Base-by-base conservation (phyloP, 1,140 invertebrate species). In the Apocrypta bakeri region DNA sequence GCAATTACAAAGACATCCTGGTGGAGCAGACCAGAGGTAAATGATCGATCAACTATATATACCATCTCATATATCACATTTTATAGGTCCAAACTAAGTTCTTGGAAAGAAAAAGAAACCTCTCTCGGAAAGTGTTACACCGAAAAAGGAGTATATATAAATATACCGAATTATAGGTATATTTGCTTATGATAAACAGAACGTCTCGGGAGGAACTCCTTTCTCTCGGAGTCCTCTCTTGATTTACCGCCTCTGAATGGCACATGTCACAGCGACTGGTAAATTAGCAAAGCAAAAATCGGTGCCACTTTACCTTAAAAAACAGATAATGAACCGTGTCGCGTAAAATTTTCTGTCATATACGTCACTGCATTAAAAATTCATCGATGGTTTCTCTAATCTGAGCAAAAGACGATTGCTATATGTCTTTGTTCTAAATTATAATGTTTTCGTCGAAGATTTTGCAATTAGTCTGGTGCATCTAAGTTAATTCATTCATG, bases 1-100 rank as follows among this genome's bases (percentile, higher is more conserved):
- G 90, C 82, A 93, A 93, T 85, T 94, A 94, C 87, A 91, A 94
- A 84, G 93, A 94, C 84, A 88, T 93, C 69, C 66, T 93, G n/a
- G n/a, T n/a, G 83, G 89, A 93, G 81, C 84, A 86, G 0, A 91
- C 90, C 73, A 92, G 90, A 92, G 93, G 93, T 94, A 86, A 89
- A 33, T 4, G 40, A 31, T 37, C 48, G n/a, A 56, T 56, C 21
- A n/a, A n/a, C n/a, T n/a, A n/a, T n/a, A n/a, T n/a, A n/a, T 6
- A 37, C 9, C 37, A 37, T 9, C 37, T 3, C 37, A 48, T 48
- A 48, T 17, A 48, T 4, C 14, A 48, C n/a, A n/a, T n/a, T n/a
- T n/a, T n/a, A n/a, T n/a, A 9, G 33, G 33, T 37, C 33, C 48
- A 21, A 56, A 56, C 21, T 6, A 56, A 56, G 9, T 37, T 37